Evolutionary conservation across 2,888 invertebrate genomes (phyloP), one percentile per base, ranked within the genome.

Genomic region (Drosophila anceps): DNA sequence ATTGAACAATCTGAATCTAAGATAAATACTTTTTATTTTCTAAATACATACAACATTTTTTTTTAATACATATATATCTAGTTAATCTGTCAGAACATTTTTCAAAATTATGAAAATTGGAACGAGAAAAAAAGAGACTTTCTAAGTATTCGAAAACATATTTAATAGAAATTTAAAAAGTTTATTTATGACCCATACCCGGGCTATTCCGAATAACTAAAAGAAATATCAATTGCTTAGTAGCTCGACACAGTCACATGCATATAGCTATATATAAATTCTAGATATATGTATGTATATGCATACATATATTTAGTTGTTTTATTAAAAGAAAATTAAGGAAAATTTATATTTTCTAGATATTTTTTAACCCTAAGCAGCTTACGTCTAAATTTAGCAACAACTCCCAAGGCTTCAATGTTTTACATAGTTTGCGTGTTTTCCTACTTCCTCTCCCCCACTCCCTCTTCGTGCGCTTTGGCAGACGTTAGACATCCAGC

Each of bases 371-470:
- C 50, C 18, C 50, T 50, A 3, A 7, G 48, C 29, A 15, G 44
- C 46, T 58, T 64, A 48, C 8, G 39, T 50, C 33, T 39, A 33
- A 18, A 20, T 66, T 59, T 37, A 10, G 24, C n/a, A 35, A 41
- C 41, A 60, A 50, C 53, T 63, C 65, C 20, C n/a, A 6, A n/a
- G 46, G 64, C 62, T 61, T 64, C 71, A 65, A 66, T 76, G 76
- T 76, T 88, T 73, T 73, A 79, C 69, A 33, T 69, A 62, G 51
- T 76, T 83, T 43, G 88, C 86, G 84, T 88, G 84, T 69, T 70
- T 72, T 54, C 39, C 39, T 24, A 44, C 15, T 33, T 10, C n/a
- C 78, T 18, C 48, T 51, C 15, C 35, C 5, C 27, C 35, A 7
- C 29, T 10, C 41, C 48, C 10, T 4, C 10, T 13, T 15, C 13